Evolutionary conservation across 2,888 invertebrate species (phyloP).

Genomic region (Perizoma affinitatum): DNA sequence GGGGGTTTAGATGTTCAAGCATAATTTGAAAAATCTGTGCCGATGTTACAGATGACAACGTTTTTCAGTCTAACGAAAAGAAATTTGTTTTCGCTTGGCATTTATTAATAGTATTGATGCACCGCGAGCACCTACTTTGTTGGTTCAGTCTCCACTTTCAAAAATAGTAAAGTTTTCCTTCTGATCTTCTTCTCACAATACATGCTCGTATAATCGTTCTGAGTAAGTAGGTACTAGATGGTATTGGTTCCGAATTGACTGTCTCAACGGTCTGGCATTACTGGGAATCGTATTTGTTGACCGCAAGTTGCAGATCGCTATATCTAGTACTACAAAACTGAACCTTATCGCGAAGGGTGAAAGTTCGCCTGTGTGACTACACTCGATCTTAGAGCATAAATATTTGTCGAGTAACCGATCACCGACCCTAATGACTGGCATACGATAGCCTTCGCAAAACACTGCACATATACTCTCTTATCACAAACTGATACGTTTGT

Average conservation of each 20-base stretch:
- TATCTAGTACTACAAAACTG: constrained; percentile 21
- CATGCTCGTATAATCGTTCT: constrained; percentile 31
- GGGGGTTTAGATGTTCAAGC: too few relatives aligned
- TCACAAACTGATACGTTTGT: constrained; percentile 15
- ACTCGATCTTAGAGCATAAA: constrained; percentile 64
- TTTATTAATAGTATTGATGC: too few relatives aligned
- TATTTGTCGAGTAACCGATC: constrained; percentile 72
- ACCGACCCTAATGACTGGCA: constrained; percentile 65
- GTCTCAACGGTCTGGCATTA: constrained; percentile 39
- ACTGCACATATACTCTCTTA: constrained; percentile 48
- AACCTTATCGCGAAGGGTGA: constrained; percentile 29
- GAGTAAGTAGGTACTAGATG: constrained; percentile 33
- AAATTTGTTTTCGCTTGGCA: too few relatives aligned
- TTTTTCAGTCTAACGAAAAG: too few relatives aligned
- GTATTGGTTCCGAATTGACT: constrained; percentile 38
- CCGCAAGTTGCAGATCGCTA: constrained; percentile 54
- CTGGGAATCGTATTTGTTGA: constrained; percentile 65
- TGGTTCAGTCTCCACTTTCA: too few relatives aligned
- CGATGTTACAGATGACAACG: too few relatives aligned
- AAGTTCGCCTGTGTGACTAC: constrained; percentile 20
- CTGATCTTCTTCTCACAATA: constrained; percentile 6
- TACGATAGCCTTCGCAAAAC: constrained; percentile 67
- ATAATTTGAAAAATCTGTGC: too few relatives aligned
- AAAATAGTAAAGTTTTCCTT: too few relatives aligned
- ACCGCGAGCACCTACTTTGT: too few relatives aligned